Base-by-base conservation (phyloP, 2,888 invertebrate species). In the Ariolimax columbianus region DNA sequence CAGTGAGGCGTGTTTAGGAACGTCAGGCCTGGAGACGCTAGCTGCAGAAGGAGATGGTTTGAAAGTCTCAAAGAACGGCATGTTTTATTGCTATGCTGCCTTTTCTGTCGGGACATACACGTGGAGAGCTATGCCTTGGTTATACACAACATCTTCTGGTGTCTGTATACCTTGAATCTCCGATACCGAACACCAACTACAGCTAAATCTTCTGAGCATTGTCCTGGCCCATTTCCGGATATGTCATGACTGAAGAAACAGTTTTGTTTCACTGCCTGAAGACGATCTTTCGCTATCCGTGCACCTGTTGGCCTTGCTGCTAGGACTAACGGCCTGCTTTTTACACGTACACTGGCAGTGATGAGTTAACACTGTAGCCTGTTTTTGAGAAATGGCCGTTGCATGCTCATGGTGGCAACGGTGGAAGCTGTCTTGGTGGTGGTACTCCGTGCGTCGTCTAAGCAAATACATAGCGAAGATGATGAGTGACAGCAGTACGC, bases 401-500 rank as follows among this genome's bases (percentile, higher is more conserved):
- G 78, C 79, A 80, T 86, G 83, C 43, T 86, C 78, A 68, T 84
- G 83, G 70, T 87, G 86, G 81, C 84, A 75, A 68, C 75, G 47
- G 30, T 84, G 79, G 84, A 91, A 90, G 68, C 89, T 89, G 88
- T 91, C 89, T 59, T 90, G 88, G 63, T 91, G 91, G 80, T 91
- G 91, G 75, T 90, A 90, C 81, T 90, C 90, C 63, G 90, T 91
- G 51, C 92, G 91, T 38, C 93, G 88, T 33, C 92, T 88, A 59
- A 94, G 88, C 14, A 94, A 89, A 80, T 93, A 93, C 88, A 93
- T 92, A 77, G 94, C 93, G 85, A 94, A 93, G 84, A 94, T 91
- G 59, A 93, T 92, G 17, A 94, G 91, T 33, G 93, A 92, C 47
- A 94, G 86, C 36, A 94, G 89, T 36, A 93, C 92, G 86, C 93